Evolutionary conservation across 2,797 vertebrate genomes (phyloP).

Genomic region (Gallinago stenura): DNA sequence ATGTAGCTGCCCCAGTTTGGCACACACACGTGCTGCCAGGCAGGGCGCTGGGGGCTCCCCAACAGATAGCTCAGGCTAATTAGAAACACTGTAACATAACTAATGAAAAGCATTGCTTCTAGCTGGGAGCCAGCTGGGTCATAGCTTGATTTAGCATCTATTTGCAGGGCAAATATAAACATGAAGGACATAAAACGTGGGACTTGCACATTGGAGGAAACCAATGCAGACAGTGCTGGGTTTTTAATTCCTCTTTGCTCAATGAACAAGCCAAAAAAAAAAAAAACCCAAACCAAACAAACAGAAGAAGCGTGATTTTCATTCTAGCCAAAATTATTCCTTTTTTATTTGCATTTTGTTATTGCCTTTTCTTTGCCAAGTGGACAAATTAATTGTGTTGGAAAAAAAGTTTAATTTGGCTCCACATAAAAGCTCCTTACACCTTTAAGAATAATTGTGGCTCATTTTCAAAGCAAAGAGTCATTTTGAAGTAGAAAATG

Average conservation of each 20-base stretch:
- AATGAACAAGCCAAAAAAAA: not conserved
- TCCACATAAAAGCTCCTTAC: not conserved
- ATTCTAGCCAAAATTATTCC: not conserved
- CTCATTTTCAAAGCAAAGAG: slow-evolving; percentile 17
- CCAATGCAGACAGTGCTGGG: not conserved
- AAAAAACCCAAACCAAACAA: rapidly evolving
- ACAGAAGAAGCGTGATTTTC: not conserved
- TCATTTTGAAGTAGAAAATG: not conserved
- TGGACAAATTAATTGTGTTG: not conserved
- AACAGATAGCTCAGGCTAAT: not conserved
- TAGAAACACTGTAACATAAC: not conserved
- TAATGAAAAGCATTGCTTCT: not conserved
- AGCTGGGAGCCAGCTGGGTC: not conserved
- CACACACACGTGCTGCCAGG: not conserved
- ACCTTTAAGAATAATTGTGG: not conserved
- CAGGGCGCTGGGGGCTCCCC: not conserved
- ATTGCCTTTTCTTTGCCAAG: not conserved
- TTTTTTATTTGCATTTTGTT: slow-evolving; percentile 8
- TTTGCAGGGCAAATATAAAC: not conserved
- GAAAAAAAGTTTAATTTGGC: not conserved
- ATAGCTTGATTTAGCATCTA: not conserved
- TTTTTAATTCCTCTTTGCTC: not conserved
- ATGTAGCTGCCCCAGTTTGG: not conserved
- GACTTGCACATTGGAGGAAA: not conserved
- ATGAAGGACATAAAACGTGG: not conserved